Evolutionary conservation across 2,888 invertebrate species (phyloP).

Genomic region (Molorchus minor): DNA sequence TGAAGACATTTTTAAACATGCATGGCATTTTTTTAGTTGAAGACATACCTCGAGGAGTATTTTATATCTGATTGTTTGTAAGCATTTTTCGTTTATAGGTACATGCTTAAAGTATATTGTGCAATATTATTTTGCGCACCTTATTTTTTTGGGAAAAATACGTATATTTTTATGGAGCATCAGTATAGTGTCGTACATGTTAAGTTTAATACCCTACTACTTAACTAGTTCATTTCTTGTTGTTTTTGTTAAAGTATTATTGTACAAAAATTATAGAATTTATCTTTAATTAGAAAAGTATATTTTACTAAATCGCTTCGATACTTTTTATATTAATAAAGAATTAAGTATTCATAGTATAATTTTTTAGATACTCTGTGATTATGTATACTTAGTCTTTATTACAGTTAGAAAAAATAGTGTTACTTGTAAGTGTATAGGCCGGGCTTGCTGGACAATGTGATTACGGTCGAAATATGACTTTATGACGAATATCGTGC

Average conservation of each 20-base stretch:
- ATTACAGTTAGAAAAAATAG: slow-evolving; percentile 53
- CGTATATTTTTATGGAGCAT: background rate
- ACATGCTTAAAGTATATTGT: too few relatives aligned
- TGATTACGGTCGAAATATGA: too few relatives aligned
- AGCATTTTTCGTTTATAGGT: too few relatives aligned
- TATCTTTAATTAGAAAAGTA: slow-evolving; percentile 29
- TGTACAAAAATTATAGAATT: slow-evolving; percentile 40
- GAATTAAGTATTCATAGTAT: slow-evolving; percentile 43
- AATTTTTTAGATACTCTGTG: slow-evolving; percentile 60
- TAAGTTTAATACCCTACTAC: slow-evolving; percentile 33
- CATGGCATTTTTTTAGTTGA: too few relatives aligned
- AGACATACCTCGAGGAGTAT: too few relatives aligned
- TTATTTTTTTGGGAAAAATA: too few relatives aligned
- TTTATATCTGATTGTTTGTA: too few relatives aligned
- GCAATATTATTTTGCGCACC: too few relatives aligned
- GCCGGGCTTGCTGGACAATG: background rate
- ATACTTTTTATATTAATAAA: slow-evolving; percentile 32
- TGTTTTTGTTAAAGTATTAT: slow-evolving; percentile 33
- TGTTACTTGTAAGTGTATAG: slow-evolving; percentile 53
- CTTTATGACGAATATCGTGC: too few relatives aligned
- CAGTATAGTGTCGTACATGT: slow-evolving; percentile 22
- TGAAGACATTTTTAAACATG: too few relatives aligned
- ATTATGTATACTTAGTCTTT: slow-evolving; percentile 60
- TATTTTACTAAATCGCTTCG: slow-evolving; percentile 48
- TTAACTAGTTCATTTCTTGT: slow-evolving; percentile 34